Conservation (phyloP, 2,888 invertebrate genomes). For the Apamea epomidion region DNA sequence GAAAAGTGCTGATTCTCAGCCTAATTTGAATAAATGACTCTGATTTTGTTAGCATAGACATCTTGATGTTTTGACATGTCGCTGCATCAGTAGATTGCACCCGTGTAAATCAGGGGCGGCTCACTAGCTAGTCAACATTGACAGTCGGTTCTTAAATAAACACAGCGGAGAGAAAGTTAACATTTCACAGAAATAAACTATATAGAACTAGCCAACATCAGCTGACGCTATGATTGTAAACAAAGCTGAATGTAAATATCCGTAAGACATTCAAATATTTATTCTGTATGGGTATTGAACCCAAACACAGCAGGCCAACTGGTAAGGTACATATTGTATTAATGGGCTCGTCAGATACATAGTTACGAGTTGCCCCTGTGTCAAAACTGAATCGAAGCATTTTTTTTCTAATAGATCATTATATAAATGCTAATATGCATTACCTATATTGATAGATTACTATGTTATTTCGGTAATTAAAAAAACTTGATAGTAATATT, state of each 20-base stretch:
- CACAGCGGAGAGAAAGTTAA: slow-evolving; percentile 13
- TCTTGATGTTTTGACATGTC: slow-evolving; percentile 19
- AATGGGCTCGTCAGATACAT: neutral
- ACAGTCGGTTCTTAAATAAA: slow-evolving; percentile 26
- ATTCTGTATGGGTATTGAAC: slow-evolving; percentile 8
- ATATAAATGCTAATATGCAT: neutral
- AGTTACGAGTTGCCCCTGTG: neutral
- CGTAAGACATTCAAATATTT: slow-evolving; percentile 16
- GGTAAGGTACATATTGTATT: slow-evolving; percentile 11
- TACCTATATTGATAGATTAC: neutral
- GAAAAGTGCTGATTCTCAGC: neutral
- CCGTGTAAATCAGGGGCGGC: neutral
- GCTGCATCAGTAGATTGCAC: slow-evolving; percentile 9
- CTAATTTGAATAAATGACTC: neutral
- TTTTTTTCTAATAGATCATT: neutral
- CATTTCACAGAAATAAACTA: slow-evolving; percentile 7
- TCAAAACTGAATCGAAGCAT: neutral
- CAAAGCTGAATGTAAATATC: slow-evolving; percentile 9
- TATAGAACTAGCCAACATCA: neutral
- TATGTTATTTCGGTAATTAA: neutral
- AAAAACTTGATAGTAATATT: neutral
- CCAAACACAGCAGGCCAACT: slow-evolving; percentile 3
- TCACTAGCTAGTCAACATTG: slow-evolving; percentile 29
- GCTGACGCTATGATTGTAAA: slow-evolving; percentile 7
- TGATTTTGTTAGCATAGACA: neutral